Base-by-base conservation (phyloP, 2,888 invertebrate species). In the Mythimna lalbum region DNA sequence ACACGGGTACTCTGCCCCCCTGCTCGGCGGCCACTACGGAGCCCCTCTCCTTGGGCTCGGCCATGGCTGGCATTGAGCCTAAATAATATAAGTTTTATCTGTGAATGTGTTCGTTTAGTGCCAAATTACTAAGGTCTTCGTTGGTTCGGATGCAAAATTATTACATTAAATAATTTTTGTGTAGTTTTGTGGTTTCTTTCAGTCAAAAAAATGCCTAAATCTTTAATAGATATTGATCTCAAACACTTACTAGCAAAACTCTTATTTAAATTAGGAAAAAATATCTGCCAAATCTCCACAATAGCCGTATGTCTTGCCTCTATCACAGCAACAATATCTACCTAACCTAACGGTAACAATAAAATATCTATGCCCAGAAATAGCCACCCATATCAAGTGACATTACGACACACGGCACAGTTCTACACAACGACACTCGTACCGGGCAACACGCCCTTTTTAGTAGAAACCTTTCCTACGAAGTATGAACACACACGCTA, bases 61-160 rank as follows among this genome's bases (percentile, higher is more conserved):
- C 5, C 93, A 93, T 64, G 84, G 93, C 53, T 93, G 93, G 93
- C 92, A 90, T 88, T 92, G 86, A 89, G 74, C 70, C 60, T 56
- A 59, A 17, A 17, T 57, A 74, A 61, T 23, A 36, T 59, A 57
- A 66, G 53, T 57, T 43, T 7, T 27, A 39, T 76, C 57, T 80
- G 66, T 63, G 77, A 76, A 74, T 71, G 71, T 69, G 65, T 65
- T 74, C 78, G 69, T 82, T 86, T 86, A 88, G 90, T 92, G 92
- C 90, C 90, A 92, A 92, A 92, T 89, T 90, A 87, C 81, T 80
- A 82, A 85, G 79, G 78, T 85, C 79, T 74, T 78, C 50, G 59
- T 68, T 63, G 50, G 61, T 61, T 65, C 66, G 33, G 76, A 66
- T 53, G 53, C 80, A 53, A 80, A 80, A 59, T 19, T 56, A 4